Percentiles rank a stretch among this genome's conserved stretches.
Conservation (phyloP, 2,797 vertebrate species). For the Acanthornis magna region DNA sequence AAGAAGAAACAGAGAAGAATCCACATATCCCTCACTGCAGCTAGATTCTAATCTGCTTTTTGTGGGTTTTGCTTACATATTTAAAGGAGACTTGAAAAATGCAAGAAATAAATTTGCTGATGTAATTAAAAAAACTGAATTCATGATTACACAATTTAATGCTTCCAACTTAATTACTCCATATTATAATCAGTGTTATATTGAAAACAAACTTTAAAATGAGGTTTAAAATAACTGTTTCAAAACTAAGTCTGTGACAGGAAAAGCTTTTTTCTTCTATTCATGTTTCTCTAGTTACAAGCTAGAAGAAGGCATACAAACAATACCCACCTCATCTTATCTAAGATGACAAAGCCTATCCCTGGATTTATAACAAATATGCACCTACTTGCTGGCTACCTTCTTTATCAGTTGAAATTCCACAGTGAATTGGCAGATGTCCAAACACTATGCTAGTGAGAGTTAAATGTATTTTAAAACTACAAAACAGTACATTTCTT, state of each 20-base stretch:
- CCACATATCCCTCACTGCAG: background rate
- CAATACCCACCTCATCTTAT: slow-evolving; percentile 51
- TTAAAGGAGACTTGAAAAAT: slow-evolving; percentile 21
- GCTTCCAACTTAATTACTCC: background rate
- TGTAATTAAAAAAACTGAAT: background rate
- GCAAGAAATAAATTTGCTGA: background rate
- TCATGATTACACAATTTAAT: background rate
- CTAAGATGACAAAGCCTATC: slow-evolving; percentile 65
- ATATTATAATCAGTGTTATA: background rate
- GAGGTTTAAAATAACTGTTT: slow-evolving; percentile 13
- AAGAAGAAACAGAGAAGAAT: background rate
- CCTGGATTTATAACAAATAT: slow-evolving; percentile 68
- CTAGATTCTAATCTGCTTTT: background rate
- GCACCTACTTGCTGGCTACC: slow-evolving; percentile 61
- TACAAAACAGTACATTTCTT: slow-evolving; percentile 42
- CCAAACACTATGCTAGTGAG: slow-evolving; percentile 54
- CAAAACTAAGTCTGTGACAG: background rate
- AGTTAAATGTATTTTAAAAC: slow-evolving; percentile 52
- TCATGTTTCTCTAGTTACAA: slow-evolving; percentile 25
- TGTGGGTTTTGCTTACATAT: background rate
- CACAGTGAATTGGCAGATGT: slow-evolving; percentile 60
- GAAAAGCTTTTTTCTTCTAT: background rate
- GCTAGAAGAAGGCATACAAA: slow-evolving; percentile 44
- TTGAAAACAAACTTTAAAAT: slow-evolving; percentile 8
- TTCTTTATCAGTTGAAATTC: slow-evolving; percentile 70